Conservation (phyloP, 2,113 vertebrate genomes). For the Eubucco bourcierii region DNA sequence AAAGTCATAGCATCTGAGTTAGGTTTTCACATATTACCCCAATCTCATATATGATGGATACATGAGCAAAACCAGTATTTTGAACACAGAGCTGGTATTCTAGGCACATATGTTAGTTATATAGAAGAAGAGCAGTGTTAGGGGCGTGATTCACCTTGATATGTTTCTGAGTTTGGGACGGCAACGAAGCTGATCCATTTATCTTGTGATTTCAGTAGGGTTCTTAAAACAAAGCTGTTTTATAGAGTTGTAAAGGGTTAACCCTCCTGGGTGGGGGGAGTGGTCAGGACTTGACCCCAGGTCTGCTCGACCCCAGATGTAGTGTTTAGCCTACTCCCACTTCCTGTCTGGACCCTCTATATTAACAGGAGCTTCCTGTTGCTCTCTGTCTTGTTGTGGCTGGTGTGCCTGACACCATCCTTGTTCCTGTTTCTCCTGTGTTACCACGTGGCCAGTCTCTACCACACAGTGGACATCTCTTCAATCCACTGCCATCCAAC, state of each 20-base stretch:
- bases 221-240: neutral
- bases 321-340: no score
- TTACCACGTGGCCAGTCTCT: no score
- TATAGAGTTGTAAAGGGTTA: neutral
- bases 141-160: neutral
- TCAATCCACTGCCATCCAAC: no score
- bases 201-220: neutral
- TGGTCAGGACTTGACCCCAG: no score
- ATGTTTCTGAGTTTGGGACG: neutral
- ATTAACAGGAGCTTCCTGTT: no score
- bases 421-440: no score
- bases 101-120: neutral
- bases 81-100: neutral
- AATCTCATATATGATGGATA: neutral
- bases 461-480: no score
- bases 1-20: neutral
- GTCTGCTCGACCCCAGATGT: no score
- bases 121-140: neutral
- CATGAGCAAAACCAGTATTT: neutral
- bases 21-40: neutral
- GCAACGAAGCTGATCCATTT: neutral
- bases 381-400: no score
- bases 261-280: no score
- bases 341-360: no score
- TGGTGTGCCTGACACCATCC: no score